Evolutionary conservation across 2,797 vertebrate species (phyloP).

Genomic region (Momotus momota): DNA sequence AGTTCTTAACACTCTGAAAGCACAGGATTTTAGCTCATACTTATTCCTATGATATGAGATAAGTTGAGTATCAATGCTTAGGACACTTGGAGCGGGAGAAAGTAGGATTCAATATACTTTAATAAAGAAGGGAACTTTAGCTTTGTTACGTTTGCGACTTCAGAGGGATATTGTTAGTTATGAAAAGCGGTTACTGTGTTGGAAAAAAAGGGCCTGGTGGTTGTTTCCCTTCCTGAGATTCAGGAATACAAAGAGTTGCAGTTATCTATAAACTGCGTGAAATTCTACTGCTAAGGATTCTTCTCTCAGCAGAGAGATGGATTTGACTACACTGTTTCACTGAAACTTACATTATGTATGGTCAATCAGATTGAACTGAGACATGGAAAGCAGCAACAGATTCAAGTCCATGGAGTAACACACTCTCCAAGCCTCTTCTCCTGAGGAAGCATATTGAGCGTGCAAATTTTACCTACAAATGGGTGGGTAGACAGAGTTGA

Average conservation of each 20-base stretch:
- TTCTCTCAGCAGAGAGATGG: neutral
- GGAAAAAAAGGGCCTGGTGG: neutral
- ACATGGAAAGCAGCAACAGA: neutral
- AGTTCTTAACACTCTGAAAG: neutral
- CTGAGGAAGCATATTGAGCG: neutral
- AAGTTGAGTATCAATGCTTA: neutral
- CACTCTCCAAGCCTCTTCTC: fast-evolving
- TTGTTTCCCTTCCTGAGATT: neutral
- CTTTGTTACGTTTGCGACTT: neutral
- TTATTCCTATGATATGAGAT: neutral
- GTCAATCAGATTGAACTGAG: neutral
- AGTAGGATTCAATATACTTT: neutral
- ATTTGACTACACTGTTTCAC: neutral
- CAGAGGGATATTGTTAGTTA: neutral
- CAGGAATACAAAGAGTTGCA: neutral
- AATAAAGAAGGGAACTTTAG: neutral
- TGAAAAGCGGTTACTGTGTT: neutral
- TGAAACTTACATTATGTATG: neutral
- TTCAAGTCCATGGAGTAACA: neutral
- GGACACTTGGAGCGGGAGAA: neutral
- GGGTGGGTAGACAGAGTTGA: neutral
- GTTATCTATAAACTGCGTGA: neutral
- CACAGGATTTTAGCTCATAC: neutral
- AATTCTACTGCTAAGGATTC: neutral
- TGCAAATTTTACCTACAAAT: neutral